Evolutionary conservation across 2,113 vertebrate species (phyloP).

Genomic region (Pimephales promelas): DNA sequence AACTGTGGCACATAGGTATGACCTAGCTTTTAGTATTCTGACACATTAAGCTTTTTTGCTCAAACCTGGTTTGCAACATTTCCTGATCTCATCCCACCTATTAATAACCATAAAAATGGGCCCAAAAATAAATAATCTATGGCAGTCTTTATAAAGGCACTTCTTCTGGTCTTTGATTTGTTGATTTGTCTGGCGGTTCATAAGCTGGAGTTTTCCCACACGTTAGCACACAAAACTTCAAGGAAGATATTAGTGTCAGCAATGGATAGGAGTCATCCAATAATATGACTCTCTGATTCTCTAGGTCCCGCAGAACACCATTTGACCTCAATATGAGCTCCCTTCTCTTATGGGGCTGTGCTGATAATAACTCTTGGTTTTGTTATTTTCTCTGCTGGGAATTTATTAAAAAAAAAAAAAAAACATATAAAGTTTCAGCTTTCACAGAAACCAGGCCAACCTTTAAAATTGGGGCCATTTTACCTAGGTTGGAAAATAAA

Average conservation of each 20-base stretch:
- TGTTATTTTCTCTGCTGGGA: conserved; percentile 33
- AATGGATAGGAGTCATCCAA: conserved; percentile 27
- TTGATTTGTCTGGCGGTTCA: background rate
- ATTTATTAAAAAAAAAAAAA: background rate
- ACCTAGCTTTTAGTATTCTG: background rate
- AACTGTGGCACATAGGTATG: background rate
- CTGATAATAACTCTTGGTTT: conserved; percentile 31
- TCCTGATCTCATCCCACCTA: background rate
- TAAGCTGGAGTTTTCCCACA: background rate
- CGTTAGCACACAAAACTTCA: conserved; percentile 6
- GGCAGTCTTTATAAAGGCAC: background rate
- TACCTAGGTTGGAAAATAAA: conserved; percentile 10
- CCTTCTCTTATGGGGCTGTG: background rate
- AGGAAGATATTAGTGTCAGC: conserved; percentile 32
- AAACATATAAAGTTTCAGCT: conserved; percentile 2
- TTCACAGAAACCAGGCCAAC: conserved; percentile 27
- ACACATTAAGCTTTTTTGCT: background rate
- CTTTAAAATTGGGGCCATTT: conserved; percentile 12
- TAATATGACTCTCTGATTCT: conserved; percentile 21
- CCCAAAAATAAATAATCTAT: background rate
- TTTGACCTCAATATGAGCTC: conserved; percentile 37
- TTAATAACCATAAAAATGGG: background rate
- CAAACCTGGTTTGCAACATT: background rate
- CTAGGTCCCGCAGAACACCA: conserved; percentile 31
- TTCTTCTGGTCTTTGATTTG: conserved; percentile 6